These are phyloP conservation scores for Tragelaphus buxtoni DNA, from an alignment of 2,113 vertebrate genomes.

Conservation along the genomic window DNA sequence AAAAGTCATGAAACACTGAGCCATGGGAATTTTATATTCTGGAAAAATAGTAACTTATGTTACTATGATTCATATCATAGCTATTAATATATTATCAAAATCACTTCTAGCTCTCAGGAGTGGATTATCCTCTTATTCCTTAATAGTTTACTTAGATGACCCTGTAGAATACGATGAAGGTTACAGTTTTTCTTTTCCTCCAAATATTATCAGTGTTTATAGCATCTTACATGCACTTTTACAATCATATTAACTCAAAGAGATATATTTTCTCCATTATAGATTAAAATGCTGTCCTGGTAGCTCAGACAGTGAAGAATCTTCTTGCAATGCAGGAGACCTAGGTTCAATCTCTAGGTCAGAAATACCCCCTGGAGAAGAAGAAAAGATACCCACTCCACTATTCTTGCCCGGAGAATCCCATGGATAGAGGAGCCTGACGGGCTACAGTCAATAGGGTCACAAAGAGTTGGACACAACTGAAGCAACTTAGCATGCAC, in stretches of 20 bases:
- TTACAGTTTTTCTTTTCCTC: neutral
- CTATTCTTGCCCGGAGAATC: neutral
- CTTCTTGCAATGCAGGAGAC: neutral
- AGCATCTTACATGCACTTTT: neutral
- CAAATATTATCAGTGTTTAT: neutral
- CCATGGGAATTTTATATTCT: neutral
- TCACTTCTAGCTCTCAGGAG: neutral
- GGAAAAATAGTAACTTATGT: neutral
- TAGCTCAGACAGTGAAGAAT: neutral
- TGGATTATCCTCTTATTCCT: neutral
- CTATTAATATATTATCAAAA: neutral
- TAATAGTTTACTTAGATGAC: neutral
- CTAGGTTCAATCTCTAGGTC: neutral
- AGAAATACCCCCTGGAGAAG: neutral
- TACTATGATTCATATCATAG: neutral
- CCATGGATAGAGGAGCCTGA: neutral
- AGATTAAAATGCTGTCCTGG: neutral
- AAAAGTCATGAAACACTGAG: neutral
- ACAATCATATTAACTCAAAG: neutral
- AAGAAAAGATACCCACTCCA: neutral
- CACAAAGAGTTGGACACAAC: neutral
- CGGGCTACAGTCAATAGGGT: accelerated
- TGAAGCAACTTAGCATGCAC: neutral
- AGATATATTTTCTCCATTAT: neutral
- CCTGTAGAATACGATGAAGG: neutral